A percentile compares a stretch with the other conserved stretches of the same genome.
Evolutionary conservation across 2,888 invertebrate genomes (phyloP).

Genomic region (Campopleginae sp.): DNA sequence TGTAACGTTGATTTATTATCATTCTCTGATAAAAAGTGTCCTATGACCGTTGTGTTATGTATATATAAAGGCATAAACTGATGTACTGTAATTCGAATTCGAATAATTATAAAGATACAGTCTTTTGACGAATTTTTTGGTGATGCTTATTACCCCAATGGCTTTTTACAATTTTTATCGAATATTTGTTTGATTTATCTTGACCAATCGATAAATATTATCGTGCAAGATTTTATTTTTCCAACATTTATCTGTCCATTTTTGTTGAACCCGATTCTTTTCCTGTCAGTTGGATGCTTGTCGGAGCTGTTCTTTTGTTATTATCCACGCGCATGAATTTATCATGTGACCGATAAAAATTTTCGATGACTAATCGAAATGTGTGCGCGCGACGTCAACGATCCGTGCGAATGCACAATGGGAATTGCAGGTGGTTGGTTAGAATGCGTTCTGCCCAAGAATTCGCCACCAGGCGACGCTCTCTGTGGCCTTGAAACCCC

Average conservation of each 20-base stretch:
- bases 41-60: slow-evolving; percentile 78
- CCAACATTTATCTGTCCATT: background rate
- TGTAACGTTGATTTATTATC: slow-evolving; percentile 74
- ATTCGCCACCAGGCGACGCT: slow-evolving; percentile 9
- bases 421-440: background rate
- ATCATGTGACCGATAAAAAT: slow-evolving; percentile 15
- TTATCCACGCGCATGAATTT: background rate
- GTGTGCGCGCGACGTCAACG: slow-evolving; percentile 5
- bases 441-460: background rate
- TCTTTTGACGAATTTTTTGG: slow-evolving; percentile 38
- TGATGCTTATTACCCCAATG: slow-evolving; percentile 1
- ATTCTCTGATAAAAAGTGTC: slow-evolving; percentile 71
- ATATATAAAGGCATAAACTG: slow-evolving; percentile 76
- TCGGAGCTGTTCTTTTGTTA: background rate
- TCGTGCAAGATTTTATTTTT: background rate
- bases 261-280: background rate
- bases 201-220: background rate
- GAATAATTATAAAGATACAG: slow-evolving; percentile 69
- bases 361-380: slow-evolving; percentile 46
- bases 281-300: background rate
- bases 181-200: background rate
- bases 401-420: background rate
- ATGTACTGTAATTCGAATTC: slow-evolving; percentile 76
- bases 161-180: background rate
- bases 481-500: background rate